phyloP scores from a whole-genome alignment of 2,888 invertebrate species.

The Dexiosoma caninum region DNA sequence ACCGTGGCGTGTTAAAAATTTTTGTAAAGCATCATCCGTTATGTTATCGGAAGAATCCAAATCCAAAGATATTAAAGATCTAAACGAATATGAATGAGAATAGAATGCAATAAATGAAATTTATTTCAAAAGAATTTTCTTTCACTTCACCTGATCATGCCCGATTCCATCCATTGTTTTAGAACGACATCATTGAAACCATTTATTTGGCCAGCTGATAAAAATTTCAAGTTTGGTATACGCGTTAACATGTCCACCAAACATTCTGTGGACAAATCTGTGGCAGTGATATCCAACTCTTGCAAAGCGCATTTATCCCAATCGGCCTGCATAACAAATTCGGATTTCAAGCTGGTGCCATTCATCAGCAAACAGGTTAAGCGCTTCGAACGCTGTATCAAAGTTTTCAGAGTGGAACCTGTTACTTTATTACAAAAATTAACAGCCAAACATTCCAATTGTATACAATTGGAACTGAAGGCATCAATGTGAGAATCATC shows the following conservation, averaged over 20 bases:
- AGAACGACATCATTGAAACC: conserved; percentile 97
- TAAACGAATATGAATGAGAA: conserved; percentile 66
- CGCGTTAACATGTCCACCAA: conserved; percentile 94
- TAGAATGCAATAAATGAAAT: background rate
- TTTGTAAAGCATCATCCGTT: conserved; percentile 93
- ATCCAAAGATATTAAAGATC: conserved; percentile 91
- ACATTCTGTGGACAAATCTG: conserved; percentile 95
- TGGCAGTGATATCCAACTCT: conserved; percentile 98
- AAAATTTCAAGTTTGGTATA: conserved; percentile 90
- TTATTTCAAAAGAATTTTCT: background rate
- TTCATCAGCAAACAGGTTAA: conserved; percentile 96
- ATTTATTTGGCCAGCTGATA: conserved; percentile 97
- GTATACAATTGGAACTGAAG: conserved; percentile 96
- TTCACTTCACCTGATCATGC: conserved; percentile 81
- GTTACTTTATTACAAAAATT: conserved; percentile 98
- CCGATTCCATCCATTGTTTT: conserved; percentile 93
- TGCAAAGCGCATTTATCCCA: conserved; percentile 98
- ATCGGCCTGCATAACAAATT: conserved; percentile 95
- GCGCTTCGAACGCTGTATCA: conserved; percentile 95
- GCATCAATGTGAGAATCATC: conserved; percentile 99
- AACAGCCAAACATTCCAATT: conserved; percentile 97
- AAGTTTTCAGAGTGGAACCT: conserved; percentile 94
- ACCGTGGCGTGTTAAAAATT: conserved; percentile 94
- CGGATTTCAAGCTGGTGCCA: conserved; percentile 96
- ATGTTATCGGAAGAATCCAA: conserved; percentile 97